Base-by-base conservation (phyloP, 2,113 vertebrate genomes). In the Notarius quadriscutis region DNA sequence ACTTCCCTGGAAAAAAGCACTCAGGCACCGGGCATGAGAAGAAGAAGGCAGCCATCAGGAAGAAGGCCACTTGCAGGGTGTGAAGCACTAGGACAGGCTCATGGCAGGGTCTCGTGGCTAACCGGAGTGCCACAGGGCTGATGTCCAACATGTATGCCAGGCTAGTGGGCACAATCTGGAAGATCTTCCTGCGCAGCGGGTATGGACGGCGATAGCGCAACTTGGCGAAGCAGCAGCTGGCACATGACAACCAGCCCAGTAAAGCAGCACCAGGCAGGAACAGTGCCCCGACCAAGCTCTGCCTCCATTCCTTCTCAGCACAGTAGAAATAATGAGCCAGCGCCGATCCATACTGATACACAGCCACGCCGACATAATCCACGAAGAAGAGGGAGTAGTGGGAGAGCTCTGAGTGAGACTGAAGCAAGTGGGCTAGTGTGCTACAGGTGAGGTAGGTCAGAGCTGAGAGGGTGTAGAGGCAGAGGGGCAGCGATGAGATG, bases 341-440 rank as follows among this genome's bases (percentile, higher is more conserved):
- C 1, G 97, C 96, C 0, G 96, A 97, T 80, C 97, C 97, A 0
- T 98, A 99, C 88, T 99, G 97, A 91, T 99, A 97, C 10, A 95
- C 92, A 30, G 96, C 96, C 67, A 99, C 97, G 0, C 97, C 97
- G 0, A 98, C 95, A 0, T 99, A 99, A 94, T 99, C 97, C 93
- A 97, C 83, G 0, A 98, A 99, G 92, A 98, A 99, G 91, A 98
- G 94, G 1, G 95, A 97, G 89, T 98, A 98, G 92, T 99, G 98
- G 0, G 96, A 94, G 5, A 96, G 93, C 93, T 97, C 96, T 0
- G 97, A 97, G 84, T 95, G 97, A 69, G 98, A 99, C 90, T 99
- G 98, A 58, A 99, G 92, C 9, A 99, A 95, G 90, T 99, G 97
- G n/a, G 98, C 98, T 69, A 95, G 88, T 5, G 96, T 95, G 86